Evolutionary conservation across 1,140 invertebrate genomes (phyloP).

Genomic region (Venustaconcha ellipsiformis): DNA sequence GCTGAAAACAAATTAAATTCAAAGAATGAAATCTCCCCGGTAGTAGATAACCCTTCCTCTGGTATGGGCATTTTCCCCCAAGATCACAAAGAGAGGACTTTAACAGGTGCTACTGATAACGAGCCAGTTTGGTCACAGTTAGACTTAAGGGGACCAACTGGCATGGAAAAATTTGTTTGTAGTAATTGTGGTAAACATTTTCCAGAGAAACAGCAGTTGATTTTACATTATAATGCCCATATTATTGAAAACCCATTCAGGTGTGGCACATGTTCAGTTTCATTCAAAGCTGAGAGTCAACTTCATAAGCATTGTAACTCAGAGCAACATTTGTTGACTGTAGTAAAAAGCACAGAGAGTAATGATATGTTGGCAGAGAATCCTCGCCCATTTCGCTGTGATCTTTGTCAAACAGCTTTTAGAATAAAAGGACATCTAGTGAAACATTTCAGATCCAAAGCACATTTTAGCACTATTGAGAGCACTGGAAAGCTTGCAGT

Average conservation of each 20-base stretch:
- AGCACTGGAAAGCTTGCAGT: slow-evolving; percentile 93
- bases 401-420: slow-evolving; percentile 95
- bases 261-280: slow-evolving; percentile 71
- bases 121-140: too few species aligned
- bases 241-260: slow-evolving; percentile 93
- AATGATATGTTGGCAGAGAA: slow-evolving; percentile 79
- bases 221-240: slow-evolving; percentile 95
- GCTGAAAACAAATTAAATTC: too few species aligned
- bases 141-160: too few species aligned
- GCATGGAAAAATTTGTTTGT: slow-evolving; percentile 73
- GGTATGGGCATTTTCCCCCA: too few species aligned
- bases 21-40: too few species aligned
- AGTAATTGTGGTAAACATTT: slow-evolving; percentile 92
- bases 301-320: slow-evolving; percentile 76
- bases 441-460: slow-evolving; percentile 96
- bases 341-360: slow-evolving; percentile 63
- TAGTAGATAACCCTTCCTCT: too few species aligned
- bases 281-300: slow-evolving; percentile 26
- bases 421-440: slow-evolving; percentile 95
- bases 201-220: slow-evolving; percentile 88
- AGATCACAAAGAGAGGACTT: too few species aligned
- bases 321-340: slow-evolving; percentile 91
- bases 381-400: slow-evolving; percentile 84
- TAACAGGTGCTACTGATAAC: too few species aligned
- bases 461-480: slow-evolving; percentile 96